phyloP scores from a whole-genome alignment of 2,888 invertebrate species.

The Aporophyla lueneburgensis region DNA sequence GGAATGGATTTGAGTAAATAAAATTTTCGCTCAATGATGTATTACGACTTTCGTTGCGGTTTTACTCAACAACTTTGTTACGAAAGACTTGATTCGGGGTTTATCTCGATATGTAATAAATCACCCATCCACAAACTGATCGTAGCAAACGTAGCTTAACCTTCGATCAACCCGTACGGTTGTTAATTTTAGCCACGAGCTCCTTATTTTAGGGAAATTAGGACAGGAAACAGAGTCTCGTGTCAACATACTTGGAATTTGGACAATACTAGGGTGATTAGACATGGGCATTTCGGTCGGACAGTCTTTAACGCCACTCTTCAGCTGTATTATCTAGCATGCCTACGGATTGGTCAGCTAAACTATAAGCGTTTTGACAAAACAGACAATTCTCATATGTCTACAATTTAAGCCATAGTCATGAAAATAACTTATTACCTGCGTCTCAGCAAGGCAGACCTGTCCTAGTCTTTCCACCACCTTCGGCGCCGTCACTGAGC shows the following conservation, averaged over 20 bases:
- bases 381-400: not conserved
- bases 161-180: too few species aligned
- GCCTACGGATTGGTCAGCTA: not conserved
- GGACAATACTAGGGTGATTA: not conserved
- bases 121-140: too few species aligned
- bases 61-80: too few species aligned
- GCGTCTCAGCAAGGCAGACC: slow-evolving; percentile 86
- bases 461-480: slow-evolving; percentile 81
- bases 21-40: too few species aligned
- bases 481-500: slow-evolving; percentile 87
- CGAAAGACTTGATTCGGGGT: too few species aligned
- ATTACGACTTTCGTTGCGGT: too few species aligned
- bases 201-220: not conserved
- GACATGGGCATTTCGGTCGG: not conserved
- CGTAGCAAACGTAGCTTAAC: too few species aligned
- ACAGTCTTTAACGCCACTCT: not conserved
- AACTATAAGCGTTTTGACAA: not conserved
- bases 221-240: not conserved
- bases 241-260: not conserved
- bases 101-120: too few species aligned
- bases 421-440: slow-evolving; percentile 70
- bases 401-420: not conserved
- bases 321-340: not conserved
- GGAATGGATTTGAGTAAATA: too few species aligned
- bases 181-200: too few species aligned